Conservation (phyloP, 2,888 invertebrate genomes). For the Spodoptera exigua region DNA sequence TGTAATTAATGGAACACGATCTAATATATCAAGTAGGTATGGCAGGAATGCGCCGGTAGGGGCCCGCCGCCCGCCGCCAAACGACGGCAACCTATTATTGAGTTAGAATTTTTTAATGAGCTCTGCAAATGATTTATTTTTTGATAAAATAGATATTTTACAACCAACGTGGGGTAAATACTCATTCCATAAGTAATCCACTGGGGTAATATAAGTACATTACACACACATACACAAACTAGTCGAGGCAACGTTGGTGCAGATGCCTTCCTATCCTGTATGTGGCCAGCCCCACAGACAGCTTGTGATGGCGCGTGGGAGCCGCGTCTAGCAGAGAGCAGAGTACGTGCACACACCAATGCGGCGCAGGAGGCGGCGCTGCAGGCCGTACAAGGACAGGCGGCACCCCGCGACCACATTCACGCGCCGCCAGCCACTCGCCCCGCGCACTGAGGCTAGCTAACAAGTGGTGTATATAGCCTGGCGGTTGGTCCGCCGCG, state of each 20-base stretch:
- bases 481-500: no score
- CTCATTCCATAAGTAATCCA: neutral
- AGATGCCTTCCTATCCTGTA: no score
- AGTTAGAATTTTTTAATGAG: constrained; percentile 43
- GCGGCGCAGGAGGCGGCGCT: constrained; percentile 2
- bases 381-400: constrained; percentile 13
- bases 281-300: no score
- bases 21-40: constrained; percentile 50
- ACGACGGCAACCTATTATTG: constrained; percentile 2
- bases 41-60: constrained; percentile 35
- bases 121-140: constrained; percentile 46
- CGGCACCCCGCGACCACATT: constrained; percentile 12
- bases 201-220: neutral
- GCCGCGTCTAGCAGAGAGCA: no score
- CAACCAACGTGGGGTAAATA: neutral
- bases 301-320: no score
- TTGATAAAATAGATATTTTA: constrained; percentile 10
- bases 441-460: no score
- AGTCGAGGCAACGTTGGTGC: no score
- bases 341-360: constrained; percentile 25
- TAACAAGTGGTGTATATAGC: no score
- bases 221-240: neutral
- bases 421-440: neutral
- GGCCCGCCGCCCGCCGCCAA: neutral
- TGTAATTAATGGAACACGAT: constrained; percentile 48